Percentiles rank a stretch among this genome's conserved stretches.
These are phyloP conservation scores for Peribatodes rhomboidaria DNA, from an alignment of 2,888 invertebrate genomes.

Conservation along the genomic window DNA sequence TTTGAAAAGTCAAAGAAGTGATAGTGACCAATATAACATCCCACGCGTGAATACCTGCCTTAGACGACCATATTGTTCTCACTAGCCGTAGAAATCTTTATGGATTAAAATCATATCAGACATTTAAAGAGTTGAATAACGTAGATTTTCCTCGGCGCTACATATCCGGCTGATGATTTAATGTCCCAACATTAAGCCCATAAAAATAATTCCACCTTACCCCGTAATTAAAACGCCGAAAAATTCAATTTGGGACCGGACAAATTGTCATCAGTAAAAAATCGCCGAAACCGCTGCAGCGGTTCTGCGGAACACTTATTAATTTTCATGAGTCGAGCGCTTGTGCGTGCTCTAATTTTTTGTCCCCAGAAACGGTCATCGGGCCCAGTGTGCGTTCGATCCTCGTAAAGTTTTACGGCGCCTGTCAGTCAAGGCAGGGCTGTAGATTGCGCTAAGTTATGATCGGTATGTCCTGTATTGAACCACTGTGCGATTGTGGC, in stretches of 20 bases:
- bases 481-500: slow-evolving; percentile 7
- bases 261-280: slow-evolving; percentile 59
- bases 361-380: slow-evolving; percentile 37
- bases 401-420: slow-evolving; percentile 58
- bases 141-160: slow-evolving; percentile 63
- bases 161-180: slow-evolving; percentile 35
- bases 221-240: slow-evolving; percentile 56
- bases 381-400: slow-evolving; percentile 54
- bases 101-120: too few species aligned
- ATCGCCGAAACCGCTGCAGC: slow-evolving; percentile 44
- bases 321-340: slow-evolving; percentile 53
- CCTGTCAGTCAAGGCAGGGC: slow-evolving; percentile 48
- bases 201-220: slow-evolving; percentile 43
- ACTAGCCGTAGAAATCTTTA: too few species aligned
- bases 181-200: slow-evolving; percentile 35
- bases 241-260: slow-evolving; percentile 60
- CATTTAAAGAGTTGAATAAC: too few species aligned
- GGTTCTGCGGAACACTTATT: slow-evolving; percentile 55
- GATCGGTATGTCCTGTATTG: slow-evolving; percentile 45
- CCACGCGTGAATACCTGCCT: too few species aligned
- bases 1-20: too few species aligned
- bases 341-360: slow-evolving; percentile 55
- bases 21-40: too few species aligned
- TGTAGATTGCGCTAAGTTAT: slow-evolving; percentile 49
- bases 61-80: too few species aligned